phyloP scores from a whole-genome alignment of 53 echinoderm and acorn worm species.

The Patiria pectinifera region DNA sequence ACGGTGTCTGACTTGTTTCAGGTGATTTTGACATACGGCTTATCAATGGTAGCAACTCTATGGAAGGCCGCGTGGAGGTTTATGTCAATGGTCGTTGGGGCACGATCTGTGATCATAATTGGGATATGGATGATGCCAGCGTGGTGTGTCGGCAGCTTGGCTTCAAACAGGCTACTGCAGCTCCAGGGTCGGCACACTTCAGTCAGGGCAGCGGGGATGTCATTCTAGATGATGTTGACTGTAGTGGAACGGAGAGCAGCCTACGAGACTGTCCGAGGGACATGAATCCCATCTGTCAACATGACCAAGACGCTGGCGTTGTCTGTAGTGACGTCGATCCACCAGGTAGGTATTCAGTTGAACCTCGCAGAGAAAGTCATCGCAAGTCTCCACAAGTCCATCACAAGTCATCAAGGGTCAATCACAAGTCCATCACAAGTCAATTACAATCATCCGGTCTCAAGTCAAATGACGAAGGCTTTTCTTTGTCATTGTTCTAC shows the following conservation, averaged over 20 bases:
- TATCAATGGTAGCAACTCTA: background rate
- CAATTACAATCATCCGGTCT: too few species aligned
- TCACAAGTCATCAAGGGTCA: too few species aligned
- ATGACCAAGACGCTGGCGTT: background rate
- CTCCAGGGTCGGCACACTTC: background rate
- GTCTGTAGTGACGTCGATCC: background rate
- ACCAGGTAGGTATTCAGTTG: background rate
- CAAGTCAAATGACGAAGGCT: too few species aligned
- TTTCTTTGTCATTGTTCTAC: too few species aligned
- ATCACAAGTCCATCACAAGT: too few species aligned
- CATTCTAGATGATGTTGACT: conserved; percentile 2
- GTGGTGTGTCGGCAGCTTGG: conserved; percentile 50
- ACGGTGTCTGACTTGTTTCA: too few species aligned
- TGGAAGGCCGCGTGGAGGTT: conserved; percentile 13
- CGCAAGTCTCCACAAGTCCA: too few species aligned
- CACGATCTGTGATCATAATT: conserved; percentile 3
- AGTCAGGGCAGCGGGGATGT: conserved; percentile 8
- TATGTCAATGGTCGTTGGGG: conserved; percentile 19
- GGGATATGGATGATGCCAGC: conserved; percentile 14
- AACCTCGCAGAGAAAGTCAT: too few species aligned
- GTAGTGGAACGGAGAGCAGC: conserved; percentile 3
- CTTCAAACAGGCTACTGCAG: background rate
- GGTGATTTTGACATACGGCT: background rate
- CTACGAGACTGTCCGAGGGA: background rate
- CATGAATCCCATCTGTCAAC: background rate